Evolutionary conservation across 2,797 vertebrate genomes (phyloP).

Genomic region (Tokudaia muenninki): DNA sequence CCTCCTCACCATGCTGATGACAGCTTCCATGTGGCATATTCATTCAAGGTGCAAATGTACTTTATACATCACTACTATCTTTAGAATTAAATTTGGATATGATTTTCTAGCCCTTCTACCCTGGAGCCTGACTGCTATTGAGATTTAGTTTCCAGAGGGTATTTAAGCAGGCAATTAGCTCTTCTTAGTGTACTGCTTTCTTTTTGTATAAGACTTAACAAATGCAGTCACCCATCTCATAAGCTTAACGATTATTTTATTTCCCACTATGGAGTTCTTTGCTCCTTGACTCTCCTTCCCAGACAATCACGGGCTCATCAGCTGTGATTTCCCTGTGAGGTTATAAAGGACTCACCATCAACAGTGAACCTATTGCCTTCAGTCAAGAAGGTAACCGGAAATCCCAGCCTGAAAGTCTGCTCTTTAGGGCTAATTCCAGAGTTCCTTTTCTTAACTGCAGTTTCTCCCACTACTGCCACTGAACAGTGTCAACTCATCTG

Average conservation of each 20-base stretch:
- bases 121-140: background rate
- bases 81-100: conserved; percentile 58
- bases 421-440: conserved; percentile 8
- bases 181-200: background rate
- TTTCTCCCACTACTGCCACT: background rate
- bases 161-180: conserved; percentile 11
- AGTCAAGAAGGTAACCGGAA: conserved; percentile 10
- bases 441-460: conserved; percentile 4
- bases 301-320: conserved; percentile 24
- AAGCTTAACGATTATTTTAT: background rate
- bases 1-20: background rate
- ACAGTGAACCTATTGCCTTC: conserved; percentile 4
- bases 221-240: background rate
- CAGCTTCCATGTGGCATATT: conserved; percentile 36
- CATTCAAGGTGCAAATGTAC: background rate
- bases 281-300: background rate
- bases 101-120: conserved; percentile 50
- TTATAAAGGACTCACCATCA: background rate
- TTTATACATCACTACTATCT: conserved; percentile 18
- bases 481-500: background rate
- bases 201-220: conserved; percentile 35
- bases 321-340: background rate
- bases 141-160: conserved; percentile 41
- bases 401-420: conserved; percentile 17
- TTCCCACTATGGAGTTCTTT: background rate